These are phyloP conservation scores for Octodon degus DNA, from an alignment of 2,113 vertebrate species.

Conservation along the genomic window DNA sequence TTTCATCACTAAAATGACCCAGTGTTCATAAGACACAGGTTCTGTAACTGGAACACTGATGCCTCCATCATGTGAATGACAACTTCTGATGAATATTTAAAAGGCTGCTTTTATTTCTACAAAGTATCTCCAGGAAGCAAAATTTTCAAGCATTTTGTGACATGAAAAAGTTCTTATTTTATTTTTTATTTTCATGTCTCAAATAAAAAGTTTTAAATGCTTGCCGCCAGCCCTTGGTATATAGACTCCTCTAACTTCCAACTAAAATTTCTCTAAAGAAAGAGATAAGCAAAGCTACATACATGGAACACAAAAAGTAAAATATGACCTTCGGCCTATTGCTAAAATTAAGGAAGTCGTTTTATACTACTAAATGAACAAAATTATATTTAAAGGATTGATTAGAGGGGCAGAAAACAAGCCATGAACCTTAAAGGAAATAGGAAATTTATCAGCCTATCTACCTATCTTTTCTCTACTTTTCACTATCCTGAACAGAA, in stretches of 20 bases:
- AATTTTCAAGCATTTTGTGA: constrained; percentile 51
- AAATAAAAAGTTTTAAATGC: constrained; percentile 50
- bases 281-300: neutral
- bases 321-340: neutral
- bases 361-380: neutral
- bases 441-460: neutral
- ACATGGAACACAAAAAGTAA: constrained; percentile 5
- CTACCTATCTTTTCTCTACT: neutral
- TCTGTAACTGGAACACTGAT: constrained; percentile 60
- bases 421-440: neutral
- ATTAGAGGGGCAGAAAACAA: neutral
- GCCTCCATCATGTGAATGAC: constrained; percentile 56
- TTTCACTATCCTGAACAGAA: neutral
- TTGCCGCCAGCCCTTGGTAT: neutral
- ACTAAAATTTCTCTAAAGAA: neutral
- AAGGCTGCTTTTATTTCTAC: constrained; percentile 69
- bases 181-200: constrained; percentile 9
- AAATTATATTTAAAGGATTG: constrained; percentile 25
- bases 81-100: constrained; percentile 71
- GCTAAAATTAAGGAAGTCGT: neutral
- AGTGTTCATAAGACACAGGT: constrained; percentile 59
- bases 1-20: constrained; percentile 61
- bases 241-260: neutral
- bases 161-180: neutral
- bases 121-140: constrained; percentile 63